Conservation (phyloP, 2,113 vertebrate genomes). For the Mesocricetus auratus region DNA sequence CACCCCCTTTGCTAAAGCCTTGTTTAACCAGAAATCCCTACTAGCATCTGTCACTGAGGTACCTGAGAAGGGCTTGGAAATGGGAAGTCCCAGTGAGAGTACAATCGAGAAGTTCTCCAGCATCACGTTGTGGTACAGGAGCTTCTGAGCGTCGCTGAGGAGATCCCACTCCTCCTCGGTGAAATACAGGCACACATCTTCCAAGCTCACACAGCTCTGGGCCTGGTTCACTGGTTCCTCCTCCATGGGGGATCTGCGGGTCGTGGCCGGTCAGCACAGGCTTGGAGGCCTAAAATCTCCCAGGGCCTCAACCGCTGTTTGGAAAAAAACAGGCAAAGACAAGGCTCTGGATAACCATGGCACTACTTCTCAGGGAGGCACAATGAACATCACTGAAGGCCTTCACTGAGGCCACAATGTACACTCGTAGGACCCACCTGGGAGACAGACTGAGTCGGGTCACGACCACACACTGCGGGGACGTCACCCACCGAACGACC, state of each 20-base stretch:
- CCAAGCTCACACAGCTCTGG: not conserved
- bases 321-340: not conserved
- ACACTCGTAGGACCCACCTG: not conserved
- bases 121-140: not conserved
- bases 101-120: not conserved
- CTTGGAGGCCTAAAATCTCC: not conserved
- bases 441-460: not conserved
- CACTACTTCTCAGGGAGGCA: not conserved
- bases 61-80: not conserved
- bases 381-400: no score
- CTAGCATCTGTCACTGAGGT: accelerated
- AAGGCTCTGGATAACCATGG: no score
- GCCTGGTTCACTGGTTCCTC: accelerated
- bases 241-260: not conserved
- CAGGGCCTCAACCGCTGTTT: not conserved
- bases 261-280: not conserved
- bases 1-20: not conserved
- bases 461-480: no score
- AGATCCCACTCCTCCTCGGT: not conserved
- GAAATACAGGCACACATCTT: not conserved
- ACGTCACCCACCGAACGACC: not conserved
- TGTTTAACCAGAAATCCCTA: not conserved
- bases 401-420: not conserved
- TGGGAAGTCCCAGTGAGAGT: not conserved
- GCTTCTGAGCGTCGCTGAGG: slow-evolving; percentile 4